These are phyloP conservation scores for Actias luna DNA, from an alignment of 2,888 invertebrate species.

Conservation along the genomic window DNA sequence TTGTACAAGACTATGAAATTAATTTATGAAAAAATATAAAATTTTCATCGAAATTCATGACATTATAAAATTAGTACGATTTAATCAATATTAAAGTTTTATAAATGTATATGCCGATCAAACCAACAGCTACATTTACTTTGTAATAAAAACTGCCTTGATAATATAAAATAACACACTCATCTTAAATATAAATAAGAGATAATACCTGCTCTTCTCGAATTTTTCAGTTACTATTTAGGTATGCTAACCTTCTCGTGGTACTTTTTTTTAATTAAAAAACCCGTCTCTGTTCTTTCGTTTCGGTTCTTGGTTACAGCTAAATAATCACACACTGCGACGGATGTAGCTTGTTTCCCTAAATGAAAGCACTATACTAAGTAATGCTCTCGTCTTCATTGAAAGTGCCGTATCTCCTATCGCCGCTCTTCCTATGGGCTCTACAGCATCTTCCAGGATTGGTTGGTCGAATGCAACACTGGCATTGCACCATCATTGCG, in stretches of 20 bases:
- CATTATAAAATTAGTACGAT: neutral
- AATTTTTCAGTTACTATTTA: neutral
- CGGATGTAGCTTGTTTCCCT: no score
- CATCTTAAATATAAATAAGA: neutral
- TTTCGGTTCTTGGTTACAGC: no score
- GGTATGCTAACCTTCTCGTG: neutral
- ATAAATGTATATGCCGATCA: neutral
- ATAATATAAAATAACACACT: neutral
- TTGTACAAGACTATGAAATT: neutral
- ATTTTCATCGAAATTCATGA: neutral
- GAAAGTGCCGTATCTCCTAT: no score
- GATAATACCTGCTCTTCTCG: neutral
- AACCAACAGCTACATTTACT: neutral
- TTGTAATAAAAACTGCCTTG: neutral
- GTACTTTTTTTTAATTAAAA: neutral
- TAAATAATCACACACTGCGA: no score
- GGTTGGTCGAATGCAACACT: no score
- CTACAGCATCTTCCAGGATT: no score
- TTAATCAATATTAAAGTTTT: neutral
- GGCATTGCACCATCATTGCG: neutral
- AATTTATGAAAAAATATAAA: neutral
- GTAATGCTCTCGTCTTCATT: no score
- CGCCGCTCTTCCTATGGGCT: no score
- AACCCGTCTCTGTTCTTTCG: neutral
- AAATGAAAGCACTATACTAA: no score